These are phyloP conservation scores for Vulpes lagopus DNA, from an alignment of 2,113 vertebrate species.

Conservation along the genomic window DNA sequence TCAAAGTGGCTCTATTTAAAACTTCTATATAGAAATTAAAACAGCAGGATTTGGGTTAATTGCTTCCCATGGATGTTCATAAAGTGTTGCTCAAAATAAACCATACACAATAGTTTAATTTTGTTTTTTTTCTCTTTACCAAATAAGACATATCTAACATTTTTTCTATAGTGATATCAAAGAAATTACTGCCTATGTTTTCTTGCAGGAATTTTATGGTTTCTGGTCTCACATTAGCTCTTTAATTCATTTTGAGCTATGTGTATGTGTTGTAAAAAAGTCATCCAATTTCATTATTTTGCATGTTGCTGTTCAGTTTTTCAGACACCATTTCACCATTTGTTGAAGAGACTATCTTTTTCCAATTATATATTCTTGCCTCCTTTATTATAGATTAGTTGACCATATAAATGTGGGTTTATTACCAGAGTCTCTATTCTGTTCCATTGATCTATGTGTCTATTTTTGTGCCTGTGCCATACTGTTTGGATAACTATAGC, in stretches of 20 bases:
- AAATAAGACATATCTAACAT: neutral
- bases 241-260: neutral
- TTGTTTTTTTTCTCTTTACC: neutral
- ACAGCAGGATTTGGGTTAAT: neutral
- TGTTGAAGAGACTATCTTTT: neutral
- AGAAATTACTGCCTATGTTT: neutral
- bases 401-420: neutral
- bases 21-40: neutral
- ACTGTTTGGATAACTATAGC: neutral
- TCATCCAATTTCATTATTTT: neutral
- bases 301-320: neutral
- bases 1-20: neutral
- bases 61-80: neutral
- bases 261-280: neutral
- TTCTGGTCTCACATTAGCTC: neutral
- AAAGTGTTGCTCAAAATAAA: neutral
- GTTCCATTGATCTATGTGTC: neutral
- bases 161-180: neutral
- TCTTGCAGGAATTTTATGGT: neutral
- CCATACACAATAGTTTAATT: neutral
- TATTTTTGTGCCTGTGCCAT: neutral
- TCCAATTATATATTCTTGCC: neutral
- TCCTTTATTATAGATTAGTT: neutral
- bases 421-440: neutral
- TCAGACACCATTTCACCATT: neutral